Percentiles rank a stretch among this genome's conserved stretches.
Conservation (phyloP, 2,888 invertebrate species). For the Meta bourneti region DNA sequence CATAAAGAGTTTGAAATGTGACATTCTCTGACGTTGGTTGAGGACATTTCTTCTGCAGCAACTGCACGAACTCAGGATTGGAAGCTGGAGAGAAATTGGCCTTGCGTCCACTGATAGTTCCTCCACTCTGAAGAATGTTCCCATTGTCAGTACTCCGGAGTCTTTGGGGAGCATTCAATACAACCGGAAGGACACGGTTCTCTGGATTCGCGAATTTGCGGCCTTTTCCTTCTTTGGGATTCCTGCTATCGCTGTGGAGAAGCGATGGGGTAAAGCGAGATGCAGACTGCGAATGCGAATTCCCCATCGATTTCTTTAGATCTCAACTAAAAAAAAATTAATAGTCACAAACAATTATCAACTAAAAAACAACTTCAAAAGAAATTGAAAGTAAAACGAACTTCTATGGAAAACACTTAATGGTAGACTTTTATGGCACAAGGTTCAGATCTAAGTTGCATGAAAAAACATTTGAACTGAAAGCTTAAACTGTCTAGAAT, state of each 20-base stretch:
- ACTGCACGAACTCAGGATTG: slow-evolving; percentile 44
- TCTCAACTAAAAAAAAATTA: slow-evolving; percentile 2
- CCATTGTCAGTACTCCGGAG: slow-evolving; percentile 91
- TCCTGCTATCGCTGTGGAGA: background rate
- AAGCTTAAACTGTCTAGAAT: too few relatives aligned
- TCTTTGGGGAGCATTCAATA: slow-evolving; percentile 68
- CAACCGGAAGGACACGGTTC: slow-evolving; percentile 69
- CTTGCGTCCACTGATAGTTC: slow-evolving; percentile 87
- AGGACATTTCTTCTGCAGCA: slow-evolving; percentile 43
- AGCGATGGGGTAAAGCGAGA: slow-evolving; percentile 43
- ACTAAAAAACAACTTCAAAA: background rate
- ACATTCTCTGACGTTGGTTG: slow-evolving; percentile 5
- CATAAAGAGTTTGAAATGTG: slow-evolving; percentile 43
- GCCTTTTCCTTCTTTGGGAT: slow-evolving; percentile 25
- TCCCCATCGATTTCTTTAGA: slow-evolving; percentile 63
- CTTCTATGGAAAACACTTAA: background rate
- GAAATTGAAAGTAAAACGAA: too few relatives aligned
- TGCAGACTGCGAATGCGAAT: slow-evolving; percentile 57
- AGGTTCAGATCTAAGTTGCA: background rate
- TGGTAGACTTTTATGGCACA: too few relatives aligned
- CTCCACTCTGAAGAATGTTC: slow-evolving; percentile 89
- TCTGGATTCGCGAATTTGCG: slow-evolving; percentile 56
- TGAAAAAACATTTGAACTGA: background rate
- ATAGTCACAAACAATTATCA: background rate
- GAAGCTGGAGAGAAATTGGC: background rate